These are phyloP conservation scores for Rhea pennata DNA, from an alignment of 2,113 vertebrate species.

Conservation along the genomic window DNA sequence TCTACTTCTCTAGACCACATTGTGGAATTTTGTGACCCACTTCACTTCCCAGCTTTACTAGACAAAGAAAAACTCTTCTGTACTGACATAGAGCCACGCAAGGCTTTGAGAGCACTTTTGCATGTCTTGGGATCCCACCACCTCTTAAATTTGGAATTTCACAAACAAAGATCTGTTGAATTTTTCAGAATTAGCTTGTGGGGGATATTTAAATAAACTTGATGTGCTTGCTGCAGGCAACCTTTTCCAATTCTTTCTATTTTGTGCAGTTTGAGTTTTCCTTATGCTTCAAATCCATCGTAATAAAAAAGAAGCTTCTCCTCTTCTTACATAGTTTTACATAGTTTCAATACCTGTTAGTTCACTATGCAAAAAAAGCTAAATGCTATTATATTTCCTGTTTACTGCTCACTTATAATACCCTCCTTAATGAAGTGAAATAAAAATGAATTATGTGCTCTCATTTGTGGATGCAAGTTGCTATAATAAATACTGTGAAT, in stretches of 20 bases:
- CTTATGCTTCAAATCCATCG: neutral
- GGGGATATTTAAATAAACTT: constrained; percentile 22
- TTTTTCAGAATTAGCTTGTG: constrained; percentile 34
- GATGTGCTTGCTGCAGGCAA: neutral
- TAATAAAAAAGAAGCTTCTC: constrained; percentile 31
- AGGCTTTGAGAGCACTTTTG: neutral
- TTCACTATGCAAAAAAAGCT: constrained; percentile 45
- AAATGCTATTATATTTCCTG: constrained; percentile 50
- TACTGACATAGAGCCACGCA: neutral
- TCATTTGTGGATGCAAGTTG: constrained; percentile 26
- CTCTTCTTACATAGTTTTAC: neutral
- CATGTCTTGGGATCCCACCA: neutral
- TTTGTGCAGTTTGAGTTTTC: neutral
- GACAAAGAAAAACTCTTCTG: neutral
- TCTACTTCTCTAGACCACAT: neutral
- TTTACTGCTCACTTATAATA: constrained; percentile 47
- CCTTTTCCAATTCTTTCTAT: neutral
- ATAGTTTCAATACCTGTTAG: constrained; percentile 29
- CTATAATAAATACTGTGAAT: constrained; percentile 23
- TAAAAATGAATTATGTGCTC: constrained; percentile 46
- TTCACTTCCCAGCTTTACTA: neutral
- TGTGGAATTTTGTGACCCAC: neutral
- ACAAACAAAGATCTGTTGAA: neutral
- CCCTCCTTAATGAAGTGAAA: constrained; percentile 61
- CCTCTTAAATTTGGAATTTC: neutral